Base-by-base conservation (phyloP, 1,140 invertebrate genomes). In the Drosophila gunungcola region DNA sequence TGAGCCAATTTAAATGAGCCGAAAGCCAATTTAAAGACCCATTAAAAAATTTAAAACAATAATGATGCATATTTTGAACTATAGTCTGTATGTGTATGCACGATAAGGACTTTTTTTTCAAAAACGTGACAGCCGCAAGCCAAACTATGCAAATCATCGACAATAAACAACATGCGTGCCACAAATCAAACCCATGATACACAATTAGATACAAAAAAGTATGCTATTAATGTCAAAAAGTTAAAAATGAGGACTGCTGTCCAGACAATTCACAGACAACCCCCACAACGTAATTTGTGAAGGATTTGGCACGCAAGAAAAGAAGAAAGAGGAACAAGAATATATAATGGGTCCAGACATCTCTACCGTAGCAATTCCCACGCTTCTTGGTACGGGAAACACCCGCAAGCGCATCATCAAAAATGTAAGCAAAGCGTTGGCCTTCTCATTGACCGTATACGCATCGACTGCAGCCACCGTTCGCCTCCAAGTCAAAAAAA, bases 41-140 rank as follows among this genome's bases (percentile, higher is more conserved):
- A n/a, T n/a, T n/a, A n/a, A n/a, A n/a, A n/a, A n/a, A n/a, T n/a
- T n/a, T n/a, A n/a, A n/a, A n/a, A n/a, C n/a, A n/a, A n/a, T n/a
- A n/a, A n/a, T n/a, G n/a, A n/a, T n/a, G n/a, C n/a, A 63, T 45
- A 61, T 63, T 72, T 63, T 13, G 21, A 51, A 41, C 34, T 52
- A 25, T 25, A 56, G n/a, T n/a, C n/a, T n/a, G n/a, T n/a, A 36
- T 49, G 41, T 10, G 32, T 43, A 62, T 48, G 25, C 21, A 60
- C 45, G 60, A 69, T 64, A 62, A 67, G 52, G 32, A 25, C 27
- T 55, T 63, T 67, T n/a, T 27, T 25, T 29, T 3, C 9, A 5
- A 42, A 58, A 77, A 76, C 82, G 78, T 90, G 85, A 90, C 64
- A 81, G 78, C 85, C 86, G 39, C 86, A 69, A 82, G 81, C 72